A percentile compares a stretch with the other conserved stretches of the same genome.
phyloP scores from a whole-genome alignment of 2,888 invertebrate genomes.

The Brenthis hecate region DNA sequence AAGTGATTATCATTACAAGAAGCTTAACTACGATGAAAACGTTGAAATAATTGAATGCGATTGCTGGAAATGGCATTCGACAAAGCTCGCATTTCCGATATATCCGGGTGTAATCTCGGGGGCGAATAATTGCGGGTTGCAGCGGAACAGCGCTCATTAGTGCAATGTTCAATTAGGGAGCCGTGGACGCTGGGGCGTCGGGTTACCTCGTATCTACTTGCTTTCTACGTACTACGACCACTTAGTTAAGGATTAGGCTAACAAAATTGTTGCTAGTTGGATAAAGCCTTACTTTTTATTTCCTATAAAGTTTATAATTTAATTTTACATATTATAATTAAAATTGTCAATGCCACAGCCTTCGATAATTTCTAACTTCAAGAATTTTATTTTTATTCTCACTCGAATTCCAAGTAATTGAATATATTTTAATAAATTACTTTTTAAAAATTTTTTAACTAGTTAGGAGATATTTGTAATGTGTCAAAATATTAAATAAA shows the following conservation, averaged over 20 bases:
- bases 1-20: conserved; percentile 13
- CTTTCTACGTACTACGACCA: conserved; percentile 10
- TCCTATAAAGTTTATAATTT: background rate
- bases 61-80: conserved; percentile 48
- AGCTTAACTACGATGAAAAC: conserved; percentile 23
- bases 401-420: too few relatives aligned
- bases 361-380: too few relatives aligned
- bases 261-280: background rate
- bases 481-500: too few relatives aligned
- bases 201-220: conserved; percentile 14
- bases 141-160: conserved; percentile 78
- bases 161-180: conserved; percentile 78
- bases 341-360: too few relatives aligned
- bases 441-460: too few relatives aligned
- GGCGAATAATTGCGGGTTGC: conserved; percentile 75
- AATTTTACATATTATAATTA: background rate
- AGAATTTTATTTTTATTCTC: too few relatives aligned
- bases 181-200: conserved; percentile 52
- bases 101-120: conserved; percentile 70
- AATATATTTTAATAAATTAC: too few relatives aligned
- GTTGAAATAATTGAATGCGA: conserved; percentile 40
- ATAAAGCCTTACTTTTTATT: background rate
- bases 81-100: conserved; percentile 64
- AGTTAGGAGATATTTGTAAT: too few relatives aligned
- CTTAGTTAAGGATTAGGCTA: conserved; percentile 16